Evolutionary conservation across 1,140 invertebrate species (phyloP), one percentile per base, ranked within the genome.

Genomic region (Geopemphigus sp.): DNA sequence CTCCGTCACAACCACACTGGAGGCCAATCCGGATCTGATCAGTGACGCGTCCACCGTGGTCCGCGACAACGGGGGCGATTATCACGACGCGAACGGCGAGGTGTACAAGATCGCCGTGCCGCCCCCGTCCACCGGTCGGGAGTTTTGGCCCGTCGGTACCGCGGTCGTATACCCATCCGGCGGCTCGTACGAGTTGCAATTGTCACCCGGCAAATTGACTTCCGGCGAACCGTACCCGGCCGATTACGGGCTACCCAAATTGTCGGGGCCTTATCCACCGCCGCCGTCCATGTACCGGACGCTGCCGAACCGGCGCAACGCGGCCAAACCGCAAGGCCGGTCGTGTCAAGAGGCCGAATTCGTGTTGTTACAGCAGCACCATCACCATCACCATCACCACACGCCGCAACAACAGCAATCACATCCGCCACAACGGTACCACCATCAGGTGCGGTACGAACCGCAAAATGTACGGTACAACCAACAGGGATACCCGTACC

Each of bases 1-100:
- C 76, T 89, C 83, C 86, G 90, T n/a, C n/a, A n/a, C n/a, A n/a
- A n/a, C 90, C 84, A 86, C 86, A 56, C 84, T 87, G 80, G 91
- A 92, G 83, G 90, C 90, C 84, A 92, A 92, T 85, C 91, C 91
- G n/a, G 91, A 93, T 85, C 86, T 93, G 83, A 91, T 93, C 84
- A 92, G 91, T 84, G 91, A 92, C 83, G 90, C 90, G 29, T 90
- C 91, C 85, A 90, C 88, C 81, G 88, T 90, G 24, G 90, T 88
- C 82, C 89, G 90, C 83, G 89, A 81, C 53, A 78, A 63, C 19
- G 32, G 24, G 1, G 72, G 81, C 6, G 72, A 47, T 17, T 39
- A 81, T 10, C 26, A 50, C 14, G 24, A 24, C 29, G 80, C 22
- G 10, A 15, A 8, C 0, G 56, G 73, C 5, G 70, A 73, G 10